A percentile compares a stretch with the other conserved stretches of the same genome.
These are phyloP conservation scores for Pycnonotus jocosus DNA, from an alignment of 2,113 vertebrate species.

Conservation along the genomic window DNA sequence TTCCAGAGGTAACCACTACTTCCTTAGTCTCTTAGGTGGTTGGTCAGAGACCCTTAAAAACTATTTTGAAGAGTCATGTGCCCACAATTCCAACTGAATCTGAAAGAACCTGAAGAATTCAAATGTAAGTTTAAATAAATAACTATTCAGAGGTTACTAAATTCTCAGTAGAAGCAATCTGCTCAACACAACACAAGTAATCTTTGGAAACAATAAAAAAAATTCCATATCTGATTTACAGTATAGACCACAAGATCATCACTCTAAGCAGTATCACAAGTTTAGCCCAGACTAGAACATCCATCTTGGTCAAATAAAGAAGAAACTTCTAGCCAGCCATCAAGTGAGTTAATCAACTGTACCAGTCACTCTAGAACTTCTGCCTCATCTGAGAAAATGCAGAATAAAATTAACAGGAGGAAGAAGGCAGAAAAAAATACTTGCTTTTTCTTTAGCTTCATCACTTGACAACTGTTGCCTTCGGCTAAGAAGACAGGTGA, in stretches of 20 bases:
- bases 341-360: not conserved
- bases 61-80: not conserved
- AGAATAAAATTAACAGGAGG: not conserved
- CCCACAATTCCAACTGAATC: not conserved
- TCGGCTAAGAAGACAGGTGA: too few species aligned
- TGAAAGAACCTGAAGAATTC: not conserved
- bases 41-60: not conserved
- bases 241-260: not conserved
- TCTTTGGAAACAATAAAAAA: not conserved
- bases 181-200: not conserved
- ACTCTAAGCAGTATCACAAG: not conserved
- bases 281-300: not conserved
- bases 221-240: not conserved
- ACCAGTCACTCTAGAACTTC: not conserved
- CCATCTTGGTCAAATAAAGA: not conserved
- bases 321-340: not conserved
- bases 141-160: not conserved
- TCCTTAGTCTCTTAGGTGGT: not conserved
- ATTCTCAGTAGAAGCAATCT: not conserved
- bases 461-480: too few species aligned
- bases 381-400: not conserved
- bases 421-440: not conserved
- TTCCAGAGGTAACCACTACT: not conserved
- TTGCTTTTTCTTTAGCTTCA: not conserved
- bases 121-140: not conserved